Conservation (phyloP, 2,888 invertebrate species). For the Yponomeuta plumbellus region DNA sequence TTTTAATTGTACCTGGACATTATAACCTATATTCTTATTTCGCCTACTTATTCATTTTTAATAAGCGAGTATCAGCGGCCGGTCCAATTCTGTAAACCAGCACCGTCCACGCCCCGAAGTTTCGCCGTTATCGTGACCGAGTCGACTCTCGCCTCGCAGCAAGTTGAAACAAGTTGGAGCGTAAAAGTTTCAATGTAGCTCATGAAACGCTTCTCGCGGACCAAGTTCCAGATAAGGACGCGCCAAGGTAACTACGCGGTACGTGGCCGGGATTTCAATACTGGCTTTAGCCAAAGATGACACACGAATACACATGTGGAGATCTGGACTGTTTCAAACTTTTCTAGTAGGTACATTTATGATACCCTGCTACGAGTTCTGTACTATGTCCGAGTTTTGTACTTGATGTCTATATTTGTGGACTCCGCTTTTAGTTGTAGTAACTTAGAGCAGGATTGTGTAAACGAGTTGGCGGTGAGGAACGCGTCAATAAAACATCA, state of each 20-base stretch:
- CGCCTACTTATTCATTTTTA: not conserved
- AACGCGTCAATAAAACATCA: too few species aligned
- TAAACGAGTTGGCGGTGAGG: too few species aligned
- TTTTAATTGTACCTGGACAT: too few species aligned
- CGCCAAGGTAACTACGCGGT: not conserved
- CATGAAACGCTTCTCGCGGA: not conserved
- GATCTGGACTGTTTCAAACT: too few species aligned
- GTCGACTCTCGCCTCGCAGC: not conserved
- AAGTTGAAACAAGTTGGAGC: conserved; percentile 1
- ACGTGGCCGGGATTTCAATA: not conserved
- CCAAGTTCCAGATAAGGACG: conserved; percentile 1
- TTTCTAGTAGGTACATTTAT: too few species aligned
- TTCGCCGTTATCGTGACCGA: not conserved
- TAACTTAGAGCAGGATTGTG: too few species aligned
- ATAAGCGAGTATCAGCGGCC: not conserved
- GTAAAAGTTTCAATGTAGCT: conserved; percentile 1
- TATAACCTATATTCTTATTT: too few species aligned
- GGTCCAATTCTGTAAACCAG: not conserved
- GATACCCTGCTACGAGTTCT: too few species aligned
- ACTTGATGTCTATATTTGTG: too few species aligned
- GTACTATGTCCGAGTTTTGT: too few species aligned
- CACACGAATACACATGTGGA: not conserved
- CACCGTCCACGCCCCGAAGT: not conserved
- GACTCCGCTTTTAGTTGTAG: too few species aligned
- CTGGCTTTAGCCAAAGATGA: not conserved